Conservation (phyloP, 2,888 invertebrate species). For the Rugalucina vietnamica region DNA sequence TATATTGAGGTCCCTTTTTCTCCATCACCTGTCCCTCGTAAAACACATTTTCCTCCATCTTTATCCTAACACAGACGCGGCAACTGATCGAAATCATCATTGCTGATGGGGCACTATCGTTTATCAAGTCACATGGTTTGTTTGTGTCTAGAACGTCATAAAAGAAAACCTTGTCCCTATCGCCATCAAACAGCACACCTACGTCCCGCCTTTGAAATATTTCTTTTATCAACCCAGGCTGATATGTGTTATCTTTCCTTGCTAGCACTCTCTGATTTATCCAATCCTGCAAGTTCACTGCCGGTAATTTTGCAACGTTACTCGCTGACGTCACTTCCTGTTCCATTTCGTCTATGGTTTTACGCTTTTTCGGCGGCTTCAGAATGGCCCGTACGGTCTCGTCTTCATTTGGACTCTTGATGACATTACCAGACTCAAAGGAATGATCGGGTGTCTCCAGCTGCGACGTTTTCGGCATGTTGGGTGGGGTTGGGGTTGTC, state of each 20-base stretch:
- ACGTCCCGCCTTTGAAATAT: slow-evolving; percentile 86
- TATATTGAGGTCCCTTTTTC: slow-evolving; percentile 89
- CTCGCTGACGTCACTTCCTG: slow-evolving; percentile 49
- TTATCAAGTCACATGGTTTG: slow-evolving; percentile 94
- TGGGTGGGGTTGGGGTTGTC: slow-evolving; percentile 46
- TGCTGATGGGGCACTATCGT: slow-evolving; percentile 94
- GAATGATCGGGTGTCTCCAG: slow-evolving; percentile 26
- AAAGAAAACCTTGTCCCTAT: slow-evolving; percentile 89
- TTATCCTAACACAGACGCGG: slow-evolving; percentile 89
- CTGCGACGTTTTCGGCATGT: slow-evolving; percentile 30
- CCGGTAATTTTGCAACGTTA: slow-evolving; percentile 63
- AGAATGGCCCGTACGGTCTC: slow-evolving; percentile 80
- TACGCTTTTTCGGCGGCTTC: slow-evolving; percentile 96
- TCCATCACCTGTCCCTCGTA: slow-evolving; percentile 92
- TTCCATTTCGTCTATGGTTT: slow-evolving; percentile 84
- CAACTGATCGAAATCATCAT: slow-evolving; percentile 91
- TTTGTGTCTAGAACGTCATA: slow-evolving; percentile 89
- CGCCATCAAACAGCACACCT: slow-evolving; percentile 92
- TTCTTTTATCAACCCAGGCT: slow-evolving; percentile 92
- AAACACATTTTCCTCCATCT: slow-evolving; percentile 88
- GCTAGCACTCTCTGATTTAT: slow-evolving; percentile 96
- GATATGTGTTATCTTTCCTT: slow-evolving; percentile 90
- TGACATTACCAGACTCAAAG: slow-evolving; percentile 19
- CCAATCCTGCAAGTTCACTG: slow-evolving; percentile 95
- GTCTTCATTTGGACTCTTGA: slow-evolving; percentile 63